A percentile compares a stretch with the other conserved stretches of the same genome.
These are phyloP conservation scores for Phaethornis superciliosus DNA, from an alignment of 2,113 vertebrate species.

Conservation along the genomic window DNA sequence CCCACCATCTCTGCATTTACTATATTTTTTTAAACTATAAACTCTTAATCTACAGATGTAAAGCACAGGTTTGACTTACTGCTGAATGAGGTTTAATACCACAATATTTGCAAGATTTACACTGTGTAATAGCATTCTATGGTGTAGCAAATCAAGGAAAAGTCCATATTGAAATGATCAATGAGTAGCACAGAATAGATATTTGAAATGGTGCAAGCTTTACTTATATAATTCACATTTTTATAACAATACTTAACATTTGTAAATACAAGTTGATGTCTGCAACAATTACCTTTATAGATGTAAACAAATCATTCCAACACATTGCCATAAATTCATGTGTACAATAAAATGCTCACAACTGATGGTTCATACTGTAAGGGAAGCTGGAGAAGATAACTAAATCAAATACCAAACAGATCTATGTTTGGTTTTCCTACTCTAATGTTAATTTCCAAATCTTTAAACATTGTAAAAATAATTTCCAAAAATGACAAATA, in stretches of 20 bases:
- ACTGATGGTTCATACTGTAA: constrained; percentile 19
- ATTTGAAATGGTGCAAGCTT: constrained; percentile 67
- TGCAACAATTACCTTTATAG: constrained; percentile 59
- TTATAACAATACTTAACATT: constrained; percentile 66
- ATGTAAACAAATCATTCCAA: constrained; percentile 56
- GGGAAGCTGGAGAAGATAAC: constrained; percentile 36
- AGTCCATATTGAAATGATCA: constrained; percentile 52
- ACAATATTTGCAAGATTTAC: neutral
- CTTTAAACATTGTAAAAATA: constrained; percentile 33
- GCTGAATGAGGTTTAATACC: neutral
- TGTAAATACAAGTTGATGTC: constrained; percentile 53
- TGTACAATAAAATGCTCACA: constrained; percentile 58
- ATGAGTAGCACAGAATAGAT: constrained; percentile 42
- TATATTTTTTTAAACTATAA: neutral
- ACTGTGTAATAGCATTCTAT: neutral
- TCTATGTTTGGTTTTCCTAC: constrained; percentile 4
- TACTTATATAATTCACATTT: constrained; percentile 47
- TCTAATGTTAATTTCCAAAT: constrained; percentile 24
- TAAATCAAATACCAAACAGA: neutral
- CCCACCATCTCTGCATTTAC: neutral
- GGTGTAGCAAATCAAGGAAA: constrained; percentile 26
- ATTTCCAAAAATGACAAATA: constrained; percentile 10
- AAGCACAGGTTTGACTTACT: neutral
- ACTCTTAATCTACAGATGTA: neutral
- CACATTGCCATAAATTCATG: constrained; percentile 35